Percentiles rank a stretch among this genome's conserved stretches.
Evolutionary conservation across 1,140 invertebrate genomes (phyloP).

Genomic region (Calosoma granatense): DNA sequence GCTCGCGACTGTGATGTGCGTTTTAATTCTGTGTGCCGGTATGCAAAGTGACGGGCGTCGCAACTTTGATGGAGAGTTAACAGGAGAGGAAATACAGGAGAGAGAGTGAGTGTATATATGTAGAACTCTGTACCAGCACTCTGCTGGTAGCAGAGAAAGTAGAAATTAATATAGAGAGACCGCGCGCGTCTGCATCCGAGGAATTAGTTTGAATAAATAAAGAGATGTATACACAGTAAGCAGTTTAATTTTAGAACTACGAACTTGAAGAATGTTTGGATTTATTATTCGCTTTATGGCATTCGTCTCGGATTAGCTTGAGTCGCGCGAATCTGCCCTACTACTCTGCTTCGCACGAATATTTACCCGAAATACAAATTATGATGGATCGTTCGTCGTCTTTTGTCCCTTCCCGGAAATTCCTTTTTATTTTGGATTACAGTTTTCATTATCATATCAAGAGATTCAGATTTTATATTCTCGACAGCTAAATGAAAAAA

Average conservation of each 20-base stretch:
- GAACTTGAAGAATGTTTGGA: constrained; percentile 5
- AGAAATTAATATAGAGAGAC: not conserved
- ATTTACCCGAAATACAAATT: not conserved
- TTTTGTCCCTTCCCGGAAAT: not conserved
- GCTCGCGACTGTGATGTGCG: no score
- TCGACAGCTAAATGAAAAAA: not conserved
- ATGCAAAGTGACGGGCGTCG: no score
- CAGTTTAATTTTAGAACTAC: constrained; percentile 6
- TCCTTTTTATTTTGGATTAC: not conserved
- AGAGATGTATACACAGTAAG: constrained; percentile 6
- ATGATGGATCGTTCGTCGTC: not conserved
- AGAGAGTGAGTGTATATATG: not conserved
- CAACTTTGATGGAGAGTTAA: no score
- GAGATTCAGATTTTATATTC: no score
- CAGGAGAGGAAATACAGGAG: not conserved
- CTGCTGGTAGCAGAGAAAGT: not conserved
- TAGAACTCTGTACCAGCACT: not conserved
- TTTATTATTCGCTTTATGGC: constrained; percentile 1
- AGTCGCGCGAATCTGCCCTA: not conserved
- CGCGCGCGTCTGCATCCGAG: not conserved
- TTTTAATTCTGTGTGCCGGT: no score
- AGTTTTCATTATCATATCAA: not conserved
- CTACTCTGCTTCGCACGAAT: no score
- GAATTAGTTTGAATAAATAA: constrained; percentile 9
- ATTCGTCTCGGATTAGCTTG: not conserved